Conservation (phyloP, 2,113 vertebrate genomes). For the Bombycilla garrulus region DNA sequence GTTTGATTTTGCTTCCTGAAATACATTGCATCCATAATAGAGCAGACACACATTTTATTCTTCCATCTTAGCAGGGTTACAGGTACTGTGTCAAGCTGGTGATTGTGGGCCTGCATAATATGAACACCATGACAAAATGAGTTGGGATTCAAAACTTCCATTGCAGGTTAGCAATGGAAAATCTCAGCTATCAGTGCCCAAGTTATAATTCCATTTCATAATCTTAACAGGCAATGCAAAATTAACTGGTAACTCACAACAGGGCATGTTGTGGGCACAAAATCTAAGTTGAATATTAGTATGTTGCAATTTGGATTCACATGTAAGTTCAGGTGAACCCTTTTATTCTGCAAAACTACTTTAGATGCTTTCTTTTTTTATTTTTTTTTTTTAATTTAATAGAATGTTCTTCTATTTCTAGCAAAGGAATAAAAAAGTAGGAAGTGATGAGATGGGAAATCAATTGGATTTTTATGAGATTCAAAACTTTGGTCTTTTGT, state of each 20-base stretch:
- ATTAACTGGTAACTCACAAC: not conserved
- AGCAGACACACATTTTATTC: not conserved
- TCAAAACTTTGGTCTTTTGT: not conserved
- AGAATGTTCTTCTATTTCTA: not conserved
- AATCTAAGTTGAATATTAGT: not conserved
- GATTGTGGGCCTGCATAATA: not conserved
- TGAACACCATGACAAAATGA: not conserved
- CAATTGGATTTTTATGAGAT: not conserved
- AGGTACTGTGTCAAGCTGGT: not conserved
- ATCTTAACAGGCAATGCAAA: not conserved
- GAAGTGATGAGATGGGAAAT: not conserved
- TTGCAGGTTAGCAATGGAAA: slow-evolving; percentile 14
- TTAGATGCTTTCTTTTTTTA: not conserved
- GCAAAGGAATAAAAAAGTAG: not conserved
- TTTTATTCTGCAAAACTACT: not conserved
- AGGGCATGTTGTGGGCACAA: not conserved
- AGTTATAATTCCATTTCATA: not conserved
- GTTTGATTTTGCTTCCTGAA: not conserved
- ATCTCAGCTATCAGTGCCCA: not conserved
- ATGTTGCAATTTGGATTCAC: not conserved
- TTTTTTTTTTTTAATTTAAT: not conserved
- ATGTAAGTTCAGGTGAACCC: not conserved
- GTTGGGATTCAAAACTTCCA: not conserved
- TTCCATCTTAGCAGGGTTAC: not conserved
- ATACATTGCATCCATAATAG: not conserved